phyloP scores from a whole-genome alignment of 1,140 invertebrate species.

The Eueides isabella region DNA sequence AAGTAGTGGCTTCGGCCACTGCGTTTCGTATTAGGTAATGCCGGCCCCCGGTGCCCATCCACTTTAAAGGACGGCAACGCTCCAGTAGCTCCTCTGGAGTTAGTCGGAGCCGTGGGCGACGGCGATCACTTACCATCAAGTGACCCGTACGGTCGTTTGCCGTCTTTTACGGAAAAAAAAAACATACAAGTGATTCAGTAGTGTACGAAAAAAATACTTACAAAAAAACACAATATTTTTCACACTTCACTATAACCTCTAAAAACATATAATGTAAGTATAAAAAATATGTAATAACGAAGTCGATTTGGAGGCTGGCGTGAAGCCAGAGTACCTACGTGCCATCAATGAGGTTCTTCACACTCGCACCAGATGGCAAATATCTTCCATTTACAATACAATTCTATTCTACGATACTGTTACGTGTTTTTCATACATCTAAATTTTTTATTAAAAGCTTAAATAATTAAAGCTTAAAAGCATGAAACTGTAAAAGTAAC shows the following conservation, averaged over 20 bases:
- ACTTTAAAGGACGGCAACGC: too few species aligned
- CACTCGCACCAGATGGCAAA: conserved; percentile 3
- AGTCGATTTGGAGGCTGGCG: conserved; percentile 1
- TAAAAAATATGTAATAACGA: conserved; percentile 12
- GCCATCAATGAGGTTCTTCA: not conserved
- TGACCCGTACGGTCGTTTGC: too few species aligned
- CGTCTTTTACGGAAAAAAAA: too few species aligned
- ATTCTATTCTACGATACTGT: conserved; percentile 11
- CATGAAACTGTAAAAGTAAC: too few species aligned
- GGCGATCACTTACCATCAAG: too few species aligned
- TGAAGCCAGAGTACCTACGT: not conserved
- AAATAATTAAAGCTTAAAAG: not conserved
- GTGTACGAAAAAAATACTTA: too few species aligned
- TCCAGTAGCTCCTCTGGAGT: too few species aligned
- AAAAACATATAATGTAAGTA: conserved; percentile 1
- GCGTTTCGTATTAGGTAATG: too few species aligned
- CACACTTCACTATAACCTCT: not conserved
- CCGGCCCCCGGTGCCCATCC: too few species aligned
- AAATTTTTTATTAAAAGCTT: not conserved
- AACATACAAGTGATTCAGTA: too few species aligned
- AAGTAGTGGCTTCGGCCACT: too few species aligned
- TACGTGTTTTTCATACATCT: not conserved
- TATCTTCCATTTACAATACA: conserved; percentile 3
- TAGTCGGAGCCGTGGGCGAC: too few species aligned
- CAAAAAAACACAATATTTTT: not conserved